phyloP scores from a whole-genome alignment of 2,888 invertebrate species.

The Mesopsocus fuscifrons region DNA sequence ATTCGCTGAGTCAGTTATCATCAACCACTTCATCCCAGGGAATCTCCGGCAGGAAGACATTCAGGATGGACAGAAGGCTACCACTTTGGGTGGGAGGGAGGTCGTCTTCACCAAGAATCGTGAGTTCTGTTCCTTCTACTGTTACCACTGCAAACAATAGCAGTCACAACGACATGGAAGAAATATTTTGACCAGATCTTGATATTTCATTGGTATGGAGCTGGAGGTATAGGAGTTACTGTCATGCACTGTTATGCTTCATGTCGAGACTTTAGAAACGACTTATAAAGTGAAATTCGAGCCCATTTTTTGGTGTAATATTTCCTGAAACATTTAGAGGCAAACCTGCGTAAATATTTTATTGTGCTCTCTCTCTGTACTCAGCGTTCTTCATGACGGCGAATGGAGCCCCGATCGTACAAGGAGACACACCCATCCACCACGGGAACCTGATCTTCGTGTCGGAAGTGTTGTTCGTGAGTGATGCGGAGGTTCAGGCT shows the following conservation, averaged over 20 bases:
- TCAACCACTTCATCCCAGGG: constrained; percentile 39
- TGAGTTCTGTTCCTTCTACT: constrained; percentile 23
- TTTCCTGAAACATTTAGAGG: no score
- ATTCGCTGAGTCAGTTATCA: constrained; percentile 38
- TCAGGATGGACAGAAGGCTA: constrained; percentile 31
- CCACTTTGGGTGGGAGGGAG: constrained; percentile 36
- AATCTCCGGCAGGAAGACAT: constrained; percentile 34
- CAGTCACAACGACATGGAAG: no score
- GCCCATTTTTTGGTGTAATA: background rate
- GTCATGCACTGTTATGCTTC: no score
- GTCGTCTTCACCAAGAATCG: constrained; percentile 35
- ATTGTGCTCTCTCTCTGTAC: no score
- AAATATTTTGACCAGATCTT: no score
- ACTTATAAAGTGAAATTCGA: no score
- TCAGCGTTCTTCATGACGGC: constrained; percentile 30
- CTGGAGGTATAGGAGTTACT: no score
- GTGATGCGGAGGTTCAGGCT: constrained; percentile 37
- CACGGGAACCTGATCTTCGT: constrained; percentile 43
- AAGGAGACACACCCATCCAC: constrained; percentile 36
- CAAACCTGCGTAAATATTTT: no score
- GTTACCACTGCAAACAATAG: background rate
- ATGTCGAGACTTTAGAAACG: no score
- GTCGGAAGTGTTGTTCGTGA: constrained; percentile 40
- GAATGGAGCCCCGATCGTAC: constrained; percentile 37
- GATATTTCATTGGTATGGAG: no score